Evolutionary conservation across 2,888 invertebrate species (phyloP).

Genomic region (Andrena trimmerana): DNA sequence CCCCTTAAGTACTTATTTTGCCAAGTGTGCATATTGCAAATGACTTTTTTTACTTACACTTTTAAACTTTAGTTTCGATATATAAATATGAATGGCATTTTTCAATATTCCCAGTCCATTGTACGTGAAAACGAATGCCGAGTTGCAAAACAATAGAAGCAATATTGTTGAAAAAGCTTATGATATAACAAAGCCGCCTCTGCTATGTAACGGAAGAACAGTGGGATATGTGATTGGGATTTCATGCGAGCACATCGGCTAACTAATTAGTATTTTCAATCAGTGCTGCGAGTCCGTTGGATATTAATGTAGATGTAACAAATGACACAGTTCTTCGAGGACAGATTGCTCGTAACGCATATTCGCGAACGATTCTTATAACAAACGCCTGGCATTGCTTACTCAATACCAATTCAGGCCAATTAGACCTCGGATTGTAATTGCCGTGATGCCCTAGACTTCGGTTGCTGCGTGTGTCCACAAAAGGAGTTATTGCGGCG

Average conservation of each 20-base stretch:
- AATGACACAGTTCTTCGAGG: slow-evolving; percentile 27
- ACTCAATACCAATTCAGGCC: slow-evolving; percentile 82
- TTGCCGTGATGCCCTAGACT: slow-evolving; percentile 76
- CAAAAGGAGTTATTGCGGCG: slow-evolving; percentile 38
- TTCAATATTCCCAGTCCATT: too few species aligned
- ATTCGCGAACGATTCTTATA: slow-evolving; percentile 58
- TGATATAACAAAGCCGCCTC: too few species aligned
- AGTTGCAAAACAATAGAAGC: too few species aligned
- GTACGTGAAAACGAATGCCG: too few species aligned
- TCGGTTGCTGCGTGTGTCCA: slow-evolving; percentile 31
- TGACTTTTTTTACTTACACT: too few species aligned
- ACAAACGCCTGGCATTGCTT: slow-evolving; percentile 65
- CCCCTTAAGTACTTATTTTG: too few species aligned
- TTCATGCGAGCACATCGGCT: background rate
- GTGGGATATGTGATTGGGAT: background rate
- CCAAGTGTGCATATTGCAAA: too few species aligned
- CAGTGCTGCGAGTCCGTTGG: background rate
- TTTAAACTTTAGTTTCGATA: too few species aligned
- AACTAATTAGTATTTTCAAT: background rate
- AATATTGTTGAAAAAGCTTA: too few species aligned
- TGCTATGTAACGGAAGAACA: background rate
- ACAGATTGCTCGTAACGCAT: slow-evolving; percentile 18
- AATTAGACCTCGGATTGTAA: slow-evolving; percentile 83
- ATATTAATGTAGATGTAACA: background rate
- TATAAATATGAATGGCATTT: too few species aligned